These are phyloP conservation scores for Scolanthus callimorphus DNA, from an alignment of 92 coral and sea anemone genomes.

Conservation along the genomic window DNA sequence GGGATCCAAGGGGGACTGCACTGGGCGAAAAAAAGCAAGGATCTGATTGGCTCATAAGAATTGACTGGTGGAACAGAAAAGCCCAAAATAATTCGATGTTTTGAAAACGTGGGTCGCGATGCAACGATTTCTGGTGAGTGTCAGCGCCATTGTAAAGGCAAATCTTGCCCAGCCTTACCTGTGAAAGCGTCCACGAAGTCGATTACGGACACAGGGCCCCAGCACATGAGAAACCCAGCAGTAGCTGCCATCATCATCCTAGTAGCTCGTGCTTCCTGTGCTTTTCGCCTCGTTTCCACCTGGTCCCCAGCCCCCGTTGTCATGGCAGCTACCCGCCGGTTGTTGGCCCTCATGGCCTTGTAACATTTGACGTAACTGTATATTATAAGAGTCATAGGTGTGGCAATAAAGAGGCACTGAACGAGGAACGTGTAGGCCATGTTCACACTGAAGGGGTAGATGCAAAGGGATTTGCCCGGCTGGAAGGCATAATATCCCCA, in stretches of 20 bases:
- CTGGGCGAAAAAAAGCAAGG: too few species aligned
- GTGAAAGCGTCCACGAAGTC: slow-evolving; percentile 43
- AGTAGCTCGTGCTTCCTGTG: slow-evolving; percentile 64
- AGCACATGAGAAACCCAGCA: slow-evolving; percentile 54
- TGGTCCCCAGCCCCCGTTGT: slow-evolving; percentile 5
- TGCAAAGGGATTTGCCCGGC: slow-evolving; percentile 60
- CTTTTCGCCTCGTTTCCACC: slow-evolving; percentile 24
- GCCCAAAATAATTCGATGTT: too few species aligned
- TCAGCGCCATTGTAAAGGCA: too few species aligned
- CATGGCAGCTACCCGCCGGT: slow-evolving; percentile 52
- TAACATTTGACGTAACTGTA: slow-evolving; percentile 52
- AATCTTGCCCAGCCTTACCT: slow-evolving; percentile 13
- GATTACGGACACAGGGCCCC: slow-evolving; percentile 59
- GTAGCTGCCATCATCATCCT: slow-evolving; percentile 69
- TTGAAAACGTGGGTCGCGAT: too few species aligned
- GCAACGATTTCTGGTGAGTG: too few species aligned
- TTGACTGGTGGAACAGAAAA: too few species aligned
- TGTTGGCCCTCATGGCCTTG: slow-evolving; percentile 43
- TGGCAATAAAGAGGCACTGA: slow-evolving; percentile 48
- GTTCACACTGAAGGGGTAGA: slow-evolving; percentile 63
- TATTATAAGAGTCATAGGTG: slow-evolving; percentile 44
- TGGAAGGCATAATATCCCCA: slow-evolving; percentile 72
- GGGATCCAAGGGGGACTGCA: too few species aligned
- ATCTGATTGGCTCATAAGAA: too few species aligned
- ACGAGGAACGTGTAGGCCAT: slow-evolving; percentile 47